Evolutionary conservation across 2,113 vertebrate genomes (phyloP).

Genomic region (Plectropomus leopardus): DNA sequence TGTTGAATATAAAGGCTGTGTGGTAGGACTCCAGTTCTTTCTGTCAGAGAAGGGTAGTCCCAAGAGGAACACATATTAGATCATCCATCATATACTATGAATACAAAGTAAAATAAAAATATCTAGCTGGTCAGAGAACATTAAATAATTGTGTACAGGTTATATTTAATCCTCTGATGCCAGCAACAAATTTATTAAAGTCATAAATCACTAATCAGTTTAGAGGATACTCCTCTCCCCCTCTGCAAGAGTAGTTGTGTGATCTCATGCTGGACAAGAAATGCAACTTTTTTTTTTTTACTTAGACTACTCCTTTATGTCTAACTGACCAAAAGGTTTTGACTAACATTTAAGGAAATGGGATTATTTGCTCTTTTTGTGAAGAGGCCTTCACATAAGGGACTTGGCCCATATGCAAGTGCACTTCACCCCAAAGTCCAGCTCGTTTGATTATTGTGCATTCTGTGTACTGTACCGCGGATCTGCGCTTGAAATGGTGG

Average conservation of each 20-base stretch:
- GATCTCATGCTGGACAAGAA: slow-evolving; percentile 18
- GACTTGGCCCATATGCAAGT: no score
- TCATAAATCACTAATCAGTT: slow-evolving; percentile 19
- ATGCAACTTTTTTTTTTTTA: background rate
- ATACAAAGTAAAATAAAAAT: slow-evolving; percentile 7
- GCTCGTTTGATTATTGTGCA: no score
- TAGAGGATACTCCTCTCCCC: background rate
- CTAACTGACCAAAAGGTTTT: no score
- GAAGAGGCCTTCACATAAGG: no score
- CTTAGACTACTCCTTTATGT: no score
- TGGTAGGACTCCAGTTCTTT: slow-evolving; percentile 12
- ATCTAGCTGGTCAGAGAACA: slow-evolving; percentile 9
- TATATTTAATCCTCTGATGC: slow-evolving; percentile 2
- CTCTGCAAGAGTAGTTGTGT: background rate
- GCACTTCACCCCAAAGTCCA: no score
- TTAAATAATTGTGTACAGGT: background rate
- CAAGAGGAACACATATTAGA: slow-evolving; percentile 1
- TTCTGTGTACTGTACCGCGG: no score
- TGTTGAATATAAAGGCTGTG: slow-evolving; percentile 21
- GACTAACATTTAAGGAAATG: background rate
- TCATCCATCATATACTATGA: background rate
- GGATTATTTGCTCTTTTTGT: background rate
- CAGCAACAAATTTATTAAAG: slow-evolving; percentile 37
- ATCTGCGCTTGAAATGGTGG: background rate
- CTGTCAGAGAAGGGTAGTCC: slow-evolving; percentile 7